Evolutionary conservation across 2,888 invertebrate species (phyloP).

Genomic region (Amaurobius ferox): DNA sequence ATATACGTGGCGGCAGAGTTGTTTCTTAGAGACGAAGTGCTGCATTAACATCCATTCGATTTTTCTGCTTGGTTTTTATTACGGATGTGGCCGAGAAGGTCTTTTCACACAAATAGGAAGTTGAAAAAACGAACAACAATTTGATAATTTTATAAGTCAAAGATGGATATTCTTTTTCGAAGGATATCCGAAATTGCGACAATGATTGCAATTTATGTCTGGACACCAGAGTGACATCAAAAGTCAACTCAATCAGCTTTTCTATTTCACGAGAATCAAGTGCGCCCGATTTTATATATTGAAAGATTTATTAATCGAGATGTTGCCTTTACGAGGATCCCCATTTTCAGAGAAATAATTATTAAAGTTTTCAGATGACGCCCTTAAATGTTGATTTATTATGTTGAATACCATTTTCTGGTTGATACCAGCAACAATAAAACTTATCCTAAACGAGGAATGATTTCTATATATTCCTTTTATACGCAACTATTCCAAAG

Average conservation of each 20-base stretch:
- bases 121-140: not conserved
- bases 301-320: not conserved
- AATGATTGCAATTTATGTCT: constrained; percentile 31
- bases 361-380: constrained; percentile 19
- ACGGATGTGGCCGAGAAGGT: not conserved
- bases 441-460: not conserved
- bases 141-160: not conserved
- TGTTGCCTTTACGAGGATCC: constrained; percentile 13
- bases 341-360: constrained; percentile 22
- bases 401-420: not conserved
- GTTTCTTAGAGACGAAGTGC: not conserved
- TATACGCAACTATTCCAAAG: not conserved
- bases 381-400: constrained; percentile 19
- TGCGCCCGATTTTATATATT: constrained; percentile 6
- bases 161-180: constrained; percentile 9
- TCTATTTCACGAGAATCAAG: not conserved
- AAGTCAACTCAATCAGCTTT: constrained; percentile 23
- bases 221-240: constrained; percentile 14
- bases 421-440: constrained; percentile 13
- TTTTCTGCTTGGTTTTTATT: not conserved
- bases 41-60: not conserved
- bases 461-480: not conserved
- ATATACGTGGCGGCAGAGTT: not conserved
- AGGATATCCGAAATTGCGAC: constrained; percentile 9
- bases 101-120: not conserved